phyloP scores from a whole-genome alignment of 2,888 invertebrate genomes.

The Melinopterus prodromus region DNA sequence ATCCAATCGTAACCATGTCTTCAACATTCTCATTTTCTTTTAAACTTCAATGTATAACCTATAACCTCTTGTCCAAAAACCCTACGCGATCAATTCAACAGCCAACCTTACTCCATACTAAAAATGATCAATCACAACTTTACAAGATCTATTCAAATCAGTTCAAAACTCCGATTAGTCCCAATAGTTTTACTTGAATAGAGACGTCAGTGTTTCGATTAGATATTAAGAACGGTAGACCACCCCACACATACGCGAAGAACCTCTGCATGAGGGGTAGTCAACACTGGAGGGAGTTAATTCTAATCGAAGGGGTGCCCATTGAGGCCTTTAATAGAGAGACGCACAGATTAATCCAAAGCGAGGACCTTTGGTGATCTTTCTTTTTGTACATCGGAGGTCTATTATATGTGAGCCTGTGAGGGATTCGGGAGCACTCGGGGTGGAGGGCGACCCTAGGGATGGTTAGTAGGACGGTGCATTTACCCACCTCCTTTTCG shows the following conservation, averaged over 20 bases:
- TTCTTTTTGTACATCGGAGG: constrained; percentile 55
- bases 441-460: constrained; percentile 27
- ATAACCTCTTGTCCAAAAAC: no score
- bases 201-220: no score
- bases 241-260: constrained; percentile 6
- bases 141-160: no score
- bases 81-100: no score
- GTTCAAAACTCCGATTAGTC: no score
- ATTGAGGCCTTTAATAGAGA: constrained; percentile 59
- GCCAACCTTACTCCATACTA: no score
- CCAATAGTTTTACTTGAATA: no score
- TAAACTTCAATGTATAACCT: no score
- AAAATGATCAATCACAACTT: no score
- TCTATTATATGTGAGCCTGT: constrained; percentile 56
- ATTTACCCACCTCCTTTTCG: constrained; percentile 21
- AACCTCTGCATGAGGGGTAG: background rate
- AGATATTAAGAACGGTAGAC: constrained; percentile 10
- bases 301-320: constrained; percentile 52
- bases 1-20: no score
- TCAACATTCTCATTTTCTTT: no score
- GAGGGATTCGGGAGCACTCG: constrained; percentile 25
- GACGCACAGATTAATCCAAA: constrained; percentile 59
- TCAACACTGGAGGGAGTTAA: constrained; percentile 43
- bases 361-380: constrained; percentile 55
- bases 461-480: constrained; percentile 23